Conservation (phyloP, 92 coral and sea anemone species). For the Paragorgia papillata region DNA sequence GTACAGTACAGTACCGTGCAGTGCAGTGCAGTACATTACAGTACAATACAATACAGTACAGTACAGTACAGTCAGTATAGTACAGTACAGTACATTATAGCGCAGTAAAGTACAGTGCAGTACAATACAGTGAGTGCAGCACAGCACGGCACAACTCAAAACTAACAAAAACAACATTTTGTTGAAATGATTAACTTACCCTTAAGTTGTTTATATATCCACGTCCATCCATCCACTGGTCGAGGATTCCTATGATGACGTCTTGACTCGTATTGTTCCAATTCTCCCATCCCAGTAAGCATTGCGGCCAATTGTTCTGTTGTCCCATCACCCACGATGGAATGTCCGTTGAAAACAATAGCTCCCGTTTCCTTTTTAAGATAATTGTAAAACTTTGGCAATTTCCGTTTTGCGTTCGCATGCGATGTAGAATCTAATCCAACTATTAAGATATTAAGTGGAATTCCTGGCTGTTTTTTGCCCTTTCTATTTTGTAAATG, state of each 20-base stretch:
- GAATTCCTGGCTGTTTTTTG: conserved; percentile 15
- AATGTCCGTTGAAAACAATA: conserved; percentile 29
- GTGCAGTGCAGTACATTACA: no score
- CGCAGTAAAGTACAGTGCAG: no score
- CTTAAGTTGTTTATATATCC: conserved; percentile 44
- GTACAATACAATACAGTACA: no score
- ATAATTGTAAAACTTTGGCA: conserved; percentile 22
- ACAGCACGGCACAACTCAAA: no score
- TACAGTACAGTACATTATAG: no score
- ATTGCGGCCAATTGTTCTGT: conserved; percentile 42
- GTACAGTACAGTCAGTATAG: no score
- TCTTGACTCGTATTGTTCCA: conserved; percentile 37
- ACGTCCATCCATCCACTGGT: conserved; percentile 42
- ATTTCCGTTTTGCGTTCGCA: conserved; percentile 27
- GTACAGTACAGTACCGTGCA: no score
- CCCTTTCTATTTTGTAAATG: neutral
- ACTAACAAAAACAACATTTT: no score
- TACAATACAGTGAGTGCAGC: no score
- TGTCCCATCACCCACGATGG: conserved; percentile 35
- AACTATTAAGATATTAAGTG: conserved; percentile 22
- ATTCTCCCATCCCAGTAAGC: conserved; percentile 36
- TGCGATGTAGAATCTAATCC: conserved; percentile 31
- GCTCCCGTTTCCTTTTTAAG: conserved; percentile 21
- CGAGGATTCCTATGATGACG: conserved; percentile 27
- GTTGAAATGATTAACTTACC: conserved; percentile 18